Evolutionary conservation across 2,113 vertebrate species (phyloP), one percentile per base, ranked within the genome.

Genomic region (Colinus virginianus): DNA sequence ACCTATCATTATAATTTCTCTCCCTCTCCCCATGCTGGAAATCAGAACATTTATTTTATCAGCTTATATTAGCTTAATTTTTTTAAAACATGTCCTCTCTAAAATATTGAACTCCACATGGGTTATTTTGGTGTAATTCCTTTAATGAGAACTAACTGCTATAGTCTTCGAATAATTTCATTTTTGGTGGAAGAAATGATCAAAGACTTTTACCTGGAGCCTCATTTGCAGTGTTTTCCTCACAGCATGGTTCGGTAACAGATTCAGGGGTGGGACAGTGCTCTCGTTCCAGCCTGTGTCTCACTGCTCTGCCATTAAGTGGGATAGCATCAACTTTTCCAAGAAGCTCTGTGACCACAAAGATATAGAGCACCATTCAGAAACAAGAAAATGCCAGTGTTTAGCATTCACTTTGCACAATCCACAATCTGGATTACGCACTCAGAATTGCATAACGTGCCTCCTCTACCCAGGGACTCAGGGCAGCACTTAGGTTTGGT

Each of bases 71-170:
- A 4, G 32, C 30, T 87, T 58, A 53, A 43, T 71, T 83, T 26
- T 87, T 48, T 75, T 74, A 49, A 40, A 53, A 91, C 9, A 92
- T 94, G 91, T 94, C 74, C 43, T 94, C 70, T 93, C 63, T 85
- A 20, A 45, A 77, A 80, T 68, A 42, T 66, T 61, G 7, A 87
- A 87, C 34, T 76, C 82, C 62, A 87, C 5, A 51, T 58, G 77
- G 96, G 55, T 97, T 97, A 96, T 95, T 94, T 94, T 96, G 97
- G 96, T 97, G 59, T 80, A 91, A 95, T 96, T 79, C 94, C 93
- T 93, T 95, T 93, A 95, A 95, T 84, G 91, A 97, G 43, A 90
- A 93, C 70, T 97, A 51, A 70, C 30, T 68, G 43, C 81, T 90
- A 87, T 80, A 72, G 97, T 97, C 97, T 97, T 96, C 97, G 18